Evolutionary conservation across 2,113 vertebrate species (phyloP).

Genomic region (Ceuthmochares aereus): DNA sequence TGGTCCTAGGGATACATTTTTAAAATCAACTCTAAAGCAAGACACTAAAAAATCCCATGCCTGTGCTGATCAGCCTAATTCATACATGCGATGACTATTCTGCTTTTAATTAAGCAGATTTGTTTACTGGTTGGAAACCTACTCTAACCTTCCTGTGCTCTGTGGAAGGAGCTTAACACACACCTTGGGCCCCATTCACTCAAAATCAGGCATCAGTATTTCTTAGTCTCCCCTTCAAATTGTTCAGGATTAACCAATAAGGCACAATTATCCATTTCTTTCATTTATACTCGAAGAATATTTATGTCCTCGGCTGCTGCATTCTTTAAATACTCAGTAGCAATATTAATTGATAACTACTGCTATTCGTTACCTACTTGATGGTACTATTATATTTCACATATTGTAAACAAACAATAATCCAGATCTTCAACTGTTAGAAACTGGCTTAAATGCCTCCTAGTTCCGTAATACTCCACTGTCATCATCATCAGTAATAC

Average conservation of each 20-base stretch:
- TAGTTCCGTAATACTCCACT: background rate
- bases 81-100: background rate
- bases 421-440: background rate
- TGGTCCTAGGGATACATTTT: background rate
- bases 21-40: background rate
- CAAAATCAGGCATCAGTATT: background rate
- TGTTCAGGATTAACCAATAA: background rate
- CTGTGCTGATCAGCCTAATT: background rate
- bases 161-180: background rate
- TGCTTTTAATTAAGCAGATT: background rate
- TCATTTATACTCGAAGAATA: background rate
- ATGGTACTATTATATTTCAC: background rate
- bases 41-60: background rate
- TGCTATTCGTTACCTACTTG: background rate
- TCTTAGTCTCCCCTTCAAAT: background rate
- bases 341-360: background rate
- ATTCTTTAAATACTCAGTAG: background rate
- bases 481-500: no score
- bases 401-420: background rate
- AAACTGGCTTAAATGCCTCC: background rate
- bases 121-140: background rate
- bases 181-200: background rate
- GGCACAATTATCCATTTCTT: background rate
- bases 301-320: background rate
- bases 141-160: background rate